A percentile compares a stretch with the other conserved stretches of the same genome.
These are phyloP conservation scores for Leptinotarsa haldemani DNA, from an alignment of 2,888 invertebrate species.

Conservation along the genomic window DNA sequence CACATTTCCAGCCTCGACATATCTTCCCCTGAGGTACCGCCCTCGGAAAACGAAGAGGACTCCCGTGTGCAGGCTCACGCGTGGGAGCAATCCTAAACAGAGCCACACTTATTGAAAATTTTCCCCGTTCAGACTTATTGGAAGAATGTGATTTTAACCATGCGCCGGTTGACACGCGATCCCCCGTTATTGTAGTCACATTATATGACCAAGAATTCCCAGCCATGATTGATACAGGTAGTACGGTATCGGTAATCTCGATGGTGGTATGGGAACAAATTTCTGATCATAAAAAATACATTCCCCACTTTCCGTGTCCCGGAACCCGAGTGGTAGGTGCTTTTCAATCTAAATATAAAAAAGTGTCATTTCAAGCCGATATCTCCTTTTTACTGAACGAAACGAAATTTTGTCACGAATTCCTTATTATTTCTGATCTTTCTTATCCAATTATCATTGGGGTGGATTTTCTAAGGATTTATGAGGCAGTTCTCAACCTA, in stretches of 20 bases:
- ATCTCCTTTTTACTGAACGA: not conserved
- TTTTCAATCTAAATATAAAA: not conserved
- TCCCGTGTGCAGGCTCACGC: not conserved
- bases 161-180: too few relatives aligned
- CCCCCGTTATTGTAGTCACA: too few relatives aligned
- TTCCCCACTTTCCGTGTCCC: not conserved
- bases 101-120: not conserved
- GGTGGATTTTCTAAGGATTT: conserved; percentile 3
- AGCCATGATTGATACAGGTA: not conserved
- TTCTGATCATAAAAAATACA: not conserved
- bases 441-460: conserved; percentile 4
- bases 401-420: not conserved
- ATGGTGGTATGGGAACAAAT: not conserved
- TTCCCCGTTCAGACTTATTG: too few relatives aligned
- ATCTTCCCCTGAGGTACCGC: too few relatives aligned
- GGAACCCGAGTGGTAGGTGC: not conserved
- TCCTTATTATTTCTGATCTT: conserved; percentile 5
- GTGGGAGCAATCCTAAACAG: conserved; percentile 1
- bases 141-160: too few relatives aligned
- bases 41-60: conserved; percentile 14
- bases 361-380: not conserved
- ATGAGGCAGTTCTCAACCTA: too few relatives aligned
- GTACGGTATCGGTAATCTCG: not conserved
- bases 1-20: too few relatives aligned
- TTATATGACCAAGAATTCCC: too few relatives aligned